Conservation (phyloP, 2,888 invertebrate species). For the Lithosia quadra region DNA sequence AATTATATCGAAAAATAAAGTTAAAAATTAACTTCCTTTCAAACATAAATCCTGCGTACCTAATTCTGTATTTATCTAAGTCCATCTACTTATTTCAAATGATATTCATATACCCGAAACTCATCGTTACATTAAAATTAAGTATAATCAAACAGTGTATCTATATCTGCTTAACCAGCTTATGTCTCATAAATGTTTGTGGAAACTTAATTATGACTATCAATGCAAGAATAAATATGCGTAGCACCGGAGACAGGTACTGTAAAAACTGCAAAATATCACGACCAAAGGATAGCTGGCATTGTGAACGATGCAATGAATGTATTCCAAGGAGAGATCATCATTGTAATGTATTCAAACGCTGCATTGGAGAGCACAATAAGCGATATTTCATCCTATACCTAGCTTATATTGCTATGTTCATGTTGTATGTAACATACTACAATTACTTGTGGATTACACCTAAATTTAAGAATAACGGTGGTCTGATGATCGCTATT, state of each 20-base stretch:
- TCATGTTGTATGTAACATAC: conserved; percentile 88
- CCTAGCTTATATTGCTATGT: conserved; percentile 89
- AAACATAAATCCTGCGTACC: conserved; percentile 19
- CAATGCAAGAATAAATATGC: conserved; percentile 59
- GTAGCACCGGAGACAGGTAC: conserved; percentile 71
- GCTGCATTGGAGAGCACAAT: conserved; percentile 94
- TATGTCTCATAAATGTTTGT: conserved; percentile 67
- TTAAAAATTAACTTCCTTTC: background rate
- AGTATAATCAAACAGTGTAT: conserved; percentile 53
- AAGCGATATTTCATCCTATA: conserved; percentile 93
- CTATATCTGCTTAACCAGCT: conserved; percentile 58
- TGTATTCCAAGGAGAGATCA: conserved; percentile 95
- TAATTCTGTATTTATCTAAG: conserved; percentile 62
- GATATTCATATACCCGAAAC: conserved; percentile 60
- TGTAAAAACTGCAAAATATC: conserved; percentile 91
- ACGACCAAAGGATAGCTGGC: conserved; percentile 93
- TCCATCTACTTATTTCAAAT: conserved; percentile 63
- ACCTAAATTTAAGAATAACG: conserved; percentile 57
- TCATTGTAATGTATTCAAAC: conserved; percentile 93
- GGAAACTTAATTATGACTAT: conserved; percentile 72
- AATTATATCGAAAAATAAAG: background rate
- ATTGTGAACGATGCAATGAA: conserved; percentile 92
- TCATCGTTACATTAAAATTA: conserved; percentile 54
- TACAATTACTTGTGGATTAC: conserved; percentile 90
- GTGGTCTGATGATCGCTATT: conserved; percentile 49